A percentile compares a stretch with the other conserved stretches of the same genome.
Evolutionary conservation across 2,113 vertebrate species (phyloP).

Genomic region (Myiagra hebetior): DNA sequence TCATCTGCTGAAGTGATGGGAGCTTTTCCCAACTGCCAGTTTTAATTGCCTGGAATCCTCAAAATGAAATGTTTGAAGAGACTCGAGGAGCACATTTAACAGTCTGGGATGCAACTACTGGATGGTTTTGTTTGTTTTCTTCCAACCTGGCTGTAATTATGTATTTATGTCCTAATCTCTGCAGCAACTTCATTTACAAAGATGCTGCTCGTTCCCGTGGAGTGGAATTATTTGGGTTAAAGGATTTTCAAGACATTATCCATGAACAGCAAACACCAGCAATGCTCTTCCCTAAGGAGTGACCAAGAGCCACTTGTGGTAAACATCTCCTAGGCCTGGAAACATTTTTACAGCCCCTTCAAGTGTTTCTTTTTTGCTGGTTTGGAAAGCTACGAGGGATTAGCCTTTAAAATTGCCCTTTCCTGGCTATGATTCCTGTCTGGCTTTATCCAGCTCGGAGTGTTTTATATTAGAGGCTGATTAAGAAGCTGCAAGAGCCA

Average conservation of each 20-base stretch:
- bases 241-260: neutral
- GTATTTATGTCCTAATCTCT: neutral
- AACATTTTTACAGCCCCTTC: neutral
- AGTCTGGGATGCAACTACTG: neutral
- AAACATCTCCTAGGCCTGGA: neutral
- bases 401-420: neutral
- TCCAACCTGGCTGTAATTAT: neutral
- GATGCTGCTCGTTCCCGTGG: rapidly evolving
- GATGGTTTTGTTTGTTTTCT: neutral
- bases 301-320: neutral
- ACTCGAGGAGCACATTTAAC: neutral
- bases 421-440: neutral
- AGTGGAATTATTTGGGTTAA: neutral
- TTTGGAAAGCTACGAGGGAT: neutral
- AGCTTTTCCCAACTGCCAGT: neutral
- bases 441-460: neutral
- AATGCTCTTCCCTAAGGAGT: neutral
- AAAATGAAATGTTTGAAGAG: neutral
- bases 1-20: neutral
- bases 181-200: neutral
- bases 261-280: neutral
- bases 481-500: neutral
- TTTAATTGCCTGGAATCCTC: neutral
- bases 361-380: neutral
- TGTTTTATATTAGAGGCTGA: neutral